Conservation (phyloP, 2,888 invertebrate species). For the Beris morrisii region DNA sequence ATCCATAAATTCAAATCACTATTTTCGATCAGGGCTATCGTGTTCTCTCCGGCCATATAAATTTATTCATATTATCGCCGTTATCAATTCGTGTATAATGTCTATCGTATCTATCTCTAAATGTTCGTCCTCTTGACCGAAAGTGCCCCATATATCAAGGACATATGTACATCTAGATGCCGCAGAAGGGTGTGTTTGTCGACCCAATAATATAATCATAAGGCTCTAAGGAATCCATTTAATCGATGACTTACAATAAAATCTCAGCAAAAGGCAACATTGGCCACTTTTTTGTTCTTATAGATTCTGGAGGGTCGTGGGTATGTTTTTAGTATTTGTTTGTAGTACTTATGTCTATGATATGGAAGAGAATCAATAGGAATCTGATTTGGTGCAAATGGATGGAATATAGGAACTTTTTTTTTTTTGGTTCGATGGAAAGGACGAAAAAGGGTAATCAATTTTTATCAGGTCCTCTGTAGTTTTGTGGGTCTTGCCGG, state of each 20-base stretch:
- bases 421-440: neutral
- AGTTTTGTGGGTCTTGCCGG: neutral
- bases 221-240: conserved; percentile 34
- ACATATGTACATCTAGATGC: conserved; percentile 6
- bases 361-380: conserved; percentile 5
- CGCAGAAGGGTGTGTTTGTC: conserved; percentile 27
- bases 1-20: conserved; percentile 5
- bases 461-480: conserved; percentile 6
- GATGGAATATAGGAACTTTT: conserved; percentile 15
- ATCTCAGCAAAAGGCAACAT: conserved; percentile 37
- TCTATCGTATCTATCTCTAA: conserved; percentile 20
- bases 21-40: conserved; percentile 13
- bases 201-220: conserved; percentile 35
- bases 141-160: conserved; percentile 16
- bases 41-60: conserved; percentile 2
- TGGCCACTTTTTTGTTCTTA: conserved; percentile 19
- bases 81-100: conserved; percentile 13
- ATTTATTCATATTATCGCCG: conserved; percentile 30
- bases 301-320: neutral
- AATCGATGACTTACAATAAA: conserved; percentile 38
- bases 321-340: neutral
- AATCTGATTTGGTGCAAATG: conserved; percentile 12
- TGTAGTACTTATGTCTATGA: too few species aligned
- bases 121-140: conserved; percentile 24
- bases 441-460: conserved; percentile 7